Conservation (phyloP, 2,797 vertebrate genomes). For the Hydrocynus forskahlii region DNA sequence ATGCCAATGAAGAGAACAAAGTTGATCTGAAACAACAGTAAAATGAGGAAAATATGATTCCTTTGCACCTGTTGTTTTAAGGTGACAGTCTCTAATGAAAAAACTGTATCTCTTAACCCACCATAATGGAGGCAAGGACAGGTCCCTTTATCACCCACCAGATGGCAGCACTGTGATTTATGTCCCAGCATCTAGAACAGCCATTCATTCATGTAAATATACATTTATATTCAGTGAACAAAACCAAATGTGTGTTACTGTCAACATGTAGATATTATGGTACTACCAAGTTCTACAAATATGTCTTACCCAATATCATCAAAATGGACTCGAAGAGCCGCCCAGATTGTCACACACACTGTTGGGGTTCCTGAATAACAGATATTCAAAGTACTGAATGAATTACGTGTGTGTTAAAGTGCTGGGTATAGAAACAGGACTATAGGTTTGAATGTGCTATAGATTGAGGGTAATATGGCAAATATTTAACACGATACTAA, state of each 20-base stretch:
- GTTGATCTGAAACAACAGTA: constrained; percentile 83
- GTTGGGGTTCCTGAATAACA: constrained; percentile 90
- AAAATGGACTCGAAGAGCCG: constrained; percentile 90
- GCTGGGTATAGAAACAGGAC: not conserved
- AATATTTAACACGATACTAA: not conserved
- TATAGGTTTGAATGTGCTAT: not conserved
- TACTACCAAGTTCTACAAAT: not conserved
- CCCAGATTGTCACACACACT: constrained; percentile 94
- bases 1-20: constrained; percentile 97
- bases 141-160: constrained; percentile 99
- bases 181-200: constrained; percentile 90
- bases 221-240: not conserved
- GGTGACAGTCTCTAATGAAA: too few species aligned
- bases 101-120: constrained; percentile 62
- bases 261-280: not conserved
- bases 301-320: constrained; percentile 85
- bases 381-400: not conserved
- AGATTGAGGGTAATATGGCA: not conserved
- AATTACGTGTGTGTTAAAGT: not conserved
- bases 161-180: constrained; percentile 93
- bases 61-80: not conserved
- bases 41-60: not conserved
- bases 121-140: constrained; percentile 96
- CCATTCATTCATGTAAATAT: not conserved
- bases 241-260: not conserved